Evolutionary conservation across 2,113 vertebrate genomes (phyloP), one percentile per base, ranked within the genome.

Genomic region (Collichthys lucidus): DNA sequence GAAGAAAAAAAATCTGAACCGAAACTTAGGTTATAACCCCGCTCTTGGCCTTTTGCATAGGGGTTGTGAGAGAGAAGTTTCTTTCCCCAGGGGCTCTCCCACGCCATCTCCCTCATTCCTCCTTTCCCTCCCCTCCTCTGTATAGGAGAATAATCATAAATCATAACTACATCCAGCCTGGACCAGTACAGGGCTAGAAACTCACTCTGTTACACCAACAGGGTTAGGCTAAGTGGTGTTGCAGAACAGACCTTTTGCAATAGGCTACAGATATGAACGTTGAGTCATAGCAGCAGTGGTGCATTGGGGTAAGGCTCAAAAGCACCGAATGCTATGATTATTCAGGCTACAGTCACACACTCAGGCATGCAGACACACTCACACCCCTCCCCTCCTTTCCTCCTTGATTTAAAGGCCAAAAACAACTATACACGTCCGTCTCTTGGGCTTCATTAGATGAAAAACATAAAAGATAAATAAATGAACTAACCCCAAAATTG

Each of bases 391-490:
- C 63, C 75, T 77, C 65, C 63, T 50, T 19, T 78, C 73, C 66
- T 62, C 74, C 79, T 67, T 50, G 66, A 65, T 80, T 65, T 17
- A 64, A 80, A 80, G 80, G 92, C 93, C 93, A 95, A 94, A 89
- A 94, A 90, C 90, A 94, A 94, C 94, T 88, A 74, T 61, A 82
- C 67, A 57, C 50, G 68, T 88, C 67, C 68, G 61, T 94, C 92
- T 92, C 93, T 85, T 74, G 91, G 93, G 92, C 74, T 92, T 95
- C 91, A 92, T 94, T 92, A 94, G 89, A 92, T 83, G 67, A 77
- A 93, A 93, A 94, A 94, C 80, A 87, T 89, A 75, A 80, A 92
- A 93, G 91, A 95, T 92, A 96, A 95, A 95, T 94, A 95, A 93
- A 95, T 94, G 92, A 95, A 94, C 89, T 94, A 91, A 95, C 86